Evolutionary conservation across 2,888 invertebrate species (phyloP).

Genomic region (Xestobium rufovillosum): DNA sequence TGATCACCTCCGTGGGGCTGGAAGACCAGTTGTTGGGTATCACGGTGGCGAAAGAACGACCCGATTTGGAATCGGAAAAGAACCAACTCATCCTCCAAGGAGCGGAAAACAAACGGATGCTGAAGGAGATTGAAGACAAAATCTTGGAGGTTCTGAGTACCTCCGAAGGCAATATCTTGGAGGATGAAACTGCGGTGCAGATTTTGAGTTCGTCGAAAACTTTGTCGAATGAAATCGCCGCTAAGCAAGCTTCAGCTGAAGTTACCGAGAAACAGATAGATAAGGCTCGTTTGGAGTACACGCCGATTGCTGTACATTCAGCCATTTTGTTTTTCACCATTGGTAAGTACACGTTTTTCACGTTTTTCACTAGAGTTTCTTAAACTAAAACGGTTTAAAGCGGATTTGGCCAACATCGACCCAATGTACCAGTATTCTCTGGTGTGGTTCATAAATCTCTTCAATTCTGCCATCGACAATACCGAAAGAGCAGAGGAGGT

Average conservation of each 20-base stretch:
- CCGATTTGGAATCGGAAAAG: slow-evolving; percentile 87
- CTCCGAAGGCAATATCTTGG: slow-evolving; percentile 72
- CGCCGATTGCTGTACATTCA: slow-evolving; percentile 84
- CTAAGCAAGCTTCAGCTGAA: slow-evolving; percentile 84
- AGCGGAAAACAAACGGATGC: slow-evolving; percentile 67
- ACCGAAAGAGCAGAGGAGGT: slow-evolving; percentile 81
- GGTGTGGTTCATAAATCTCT: slow-evolving; percentile 88
- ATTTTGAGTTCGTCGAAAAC: slow-evolving; percentile 85
- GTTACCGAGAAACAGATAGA: slow-evolving; percentile 88
- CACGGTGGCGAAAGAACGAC: slow-evolving; percentile 85
- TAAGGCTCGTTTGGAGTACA: slow-evolving; percentile 73
- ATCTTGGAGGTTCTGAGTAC: slow-evolving; percentile 71
- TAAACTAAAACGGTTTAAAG: slow-evolving; percentile 42
- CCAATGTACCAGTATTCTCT: slow-evolving; percentile 97
- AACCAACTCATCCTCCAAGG: slow-evolving; percentile 80
- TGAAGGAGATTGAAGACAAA: slow-evolving; percentile 87
- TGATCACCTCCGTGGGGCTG: slow-evolving; percentile 82
- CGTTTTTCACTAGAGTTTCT: slow-evolving; percentile 4
- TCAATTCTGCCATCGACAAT: slow-evolving; percentile 77
- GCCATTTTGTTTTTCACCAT: slow-evolving; percentile 88
- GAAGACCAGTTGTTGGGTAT: slow-evolving; percentile 85
- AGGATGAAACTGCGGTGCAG: slow-evolving; percentile 86
- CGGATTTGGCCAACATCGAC: slow-evolving; percentile 83
- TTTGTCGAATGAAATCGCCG: slow-evolving; percentile 82
- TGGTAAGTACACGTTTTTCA: slow-evolving; percentile 51